Base-by-base conservation (phyloP, 2,797 vertebrate species). In the Dryobates pubescens region DNA sequence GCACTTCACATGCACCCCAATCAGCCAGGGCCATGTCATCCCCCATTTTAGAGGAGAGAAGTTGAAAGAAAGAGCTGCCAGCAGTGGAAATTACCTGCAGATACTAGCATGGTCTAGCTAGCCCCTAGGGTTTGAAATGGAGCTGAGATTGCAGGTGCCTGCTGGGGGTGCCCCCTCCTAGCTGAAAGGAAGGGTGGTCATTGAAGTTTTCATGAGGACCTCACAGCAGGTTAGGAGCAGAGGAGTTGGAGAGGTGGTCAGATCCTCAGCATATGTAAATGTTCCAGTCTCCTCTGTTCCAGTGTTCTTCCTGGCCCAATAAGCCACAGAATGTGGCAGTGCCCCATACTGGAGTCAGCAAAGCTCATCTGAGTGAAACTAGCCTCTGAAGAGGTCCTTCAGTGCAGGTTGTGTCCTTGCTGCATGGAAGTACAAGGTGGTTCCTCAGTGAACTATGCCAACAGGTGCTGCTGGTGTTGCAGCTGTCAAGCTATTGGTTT, bases 381-480 rank as follows among this genome's bases (percentile, higher is more conserved):
- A 17, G 22, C 20, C 7, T 20, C 22, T 57, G 38, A 68, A 62
- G 41, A 6, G 14, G 27, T 64, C 47, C 67, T 61, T 45, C 41
- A n/a, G 23, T 36, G 87, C 56, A 6, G 32, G 12, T 19, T 1
- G 13, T 41, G 24, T 65, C 30, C n/a, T 24, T 8, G 54, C 56
- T 22, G 9, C 43, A 82, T 56, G 64, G 69, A 86, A 81, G 32
- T 17, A 3, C 12, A 15, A 83, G 30, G 30, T 61, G 30, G 38
- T 51, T 82, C 58, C 62, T 49, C 32, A 22, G 77, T 62, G 70
- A 68, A 65, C 41, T 49, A 6, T 18, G 56, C 80, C 77, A 0
- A 56, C 70, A 94, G 93, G 47, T 88, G 80, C 82, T 88, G 92
- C 92, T 94, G 61, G 36, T 70, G 77, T 47, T 89, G 61, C 34